A percentile compares a stretch with the other conserved stretches of the same genome.
These are phyloP conservation scores for Pleuronectes platessa DNA, from an alignment of 2,113 vertebrate species.

Conservation along the genomic window DNA sequence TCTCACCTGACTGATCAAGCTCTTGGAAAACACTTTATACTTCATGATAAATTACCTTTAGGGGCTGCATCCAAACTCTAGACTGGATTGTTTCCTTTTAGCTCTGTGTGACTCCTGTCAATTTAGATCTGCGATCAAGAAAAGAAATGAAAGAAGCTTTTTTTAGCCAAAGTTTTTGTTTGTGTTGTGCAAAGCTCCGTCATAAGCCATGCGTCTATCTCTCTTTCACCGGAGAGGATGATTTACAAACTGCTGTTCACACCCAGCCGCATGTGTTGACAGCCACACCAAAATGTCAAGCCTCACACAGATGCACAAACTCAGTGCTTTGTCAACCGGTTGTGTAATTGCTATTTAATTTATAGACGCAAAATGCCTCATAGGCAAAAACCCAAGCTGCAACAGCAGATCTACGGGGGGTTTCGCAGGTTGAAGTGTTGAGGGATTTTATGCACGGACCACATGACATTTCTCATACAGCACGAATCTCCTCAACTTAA, in stretches of 20 bases:
- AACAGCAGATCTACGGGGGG: constrained; percentile 30
- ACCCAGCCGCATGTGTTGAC: constrained; percentile 65
- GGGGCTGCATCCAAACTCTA: constrained; percentile 19
- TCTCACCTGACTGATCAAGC: constrained; percentile 59
- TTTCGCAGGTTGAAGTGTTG: constrained; percentile 33
- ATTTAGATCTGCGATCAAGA: neutral
- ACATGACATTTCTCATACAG: constrained; percentile 42
- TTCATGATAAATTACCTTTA: constrained; percentile 28
- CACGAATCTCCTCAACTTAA: constrained; percentile 17
- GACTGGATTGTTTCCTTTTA: constrained; percentile 22
- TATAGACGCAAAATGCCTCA: constrained; percentile 69
- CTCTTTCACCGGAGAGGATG: constrained; percentile 24
- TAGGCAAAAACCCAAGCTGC: constrained; percentile 55
- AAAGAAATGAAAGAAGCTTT: too few species aligned
- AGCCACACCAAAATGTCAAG: constrained; percentile 61
- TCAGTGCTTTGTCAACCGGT: constrained; percentile 69
- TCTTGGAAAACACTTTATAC: constrained; percentile 54
- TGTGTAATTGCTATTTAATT: constrained; percentile 79
- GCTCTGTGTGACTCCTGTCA: constrained; percentile 18
- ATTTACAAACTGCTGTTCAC: constrained; percentile 75
- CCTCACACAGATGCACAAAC: constrained; percentile 63
- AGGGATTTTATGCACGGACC: constrained; percentile 51
- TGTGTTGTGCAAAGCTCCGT: neutral
- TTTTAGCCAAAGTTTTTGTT: neutral
- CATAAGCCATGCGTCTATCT: neutral